Percentiles rank a stretch among this genome's conserved stretches.
Conservation (phyloP, 2,888 invertebrate genomes). For the Anorthoa munda region DNA sequence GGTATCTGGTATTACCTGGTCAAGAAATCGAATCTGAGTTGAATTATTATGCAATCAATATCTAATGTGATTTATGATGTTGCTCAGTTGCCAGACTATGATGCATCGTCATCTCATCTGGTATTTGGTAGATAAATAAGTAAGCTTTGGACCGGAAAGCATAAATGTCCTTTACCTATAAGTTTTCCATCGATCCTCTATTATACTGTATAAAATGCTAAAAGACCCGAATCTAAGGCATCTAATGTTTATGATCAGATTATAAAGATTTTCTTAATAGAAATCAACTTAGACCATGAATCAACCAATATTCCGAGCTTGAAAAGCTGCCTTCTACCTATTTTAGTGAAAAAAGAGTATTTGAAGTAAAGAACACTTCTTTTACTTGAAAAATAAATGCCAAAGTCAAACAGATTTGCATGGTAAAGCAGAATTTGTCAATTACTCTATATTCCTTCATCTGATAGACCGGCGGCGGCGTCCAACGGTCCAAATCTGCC, state of each 20-base stretch:
- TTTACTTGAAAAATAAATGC: too few species aligned
- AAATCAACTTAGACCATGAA: not conserved
- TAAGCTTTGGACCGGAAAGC: not conserved
- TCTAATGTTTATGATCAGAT: not conserved
- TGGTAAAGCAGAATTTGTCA: too few species aligned
- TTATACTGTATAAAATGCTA: too few species aligned
- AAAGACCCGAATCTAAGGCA: too few species aligned
- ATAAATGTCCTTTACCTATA: too few species aligned
- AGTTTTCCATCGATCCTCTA: too few species aligned
- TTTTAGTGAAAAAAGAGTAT: not conserved
- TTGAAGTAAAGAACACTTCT: too few species aligned
- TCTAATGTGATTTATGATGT: not conserved
- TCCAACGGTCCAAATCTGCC: too few species aligned
- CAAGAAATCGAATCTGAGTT: not conserved
- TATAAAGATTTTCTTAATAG: not conserved
- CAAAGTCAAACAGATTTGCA: too few species aligned
- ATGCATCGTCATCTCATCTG: not conserved
- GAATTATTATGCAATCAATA: conserved; percentile 3
- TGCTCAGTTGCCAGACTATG: not conserved
- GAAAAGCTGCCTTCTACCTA: not conserved
- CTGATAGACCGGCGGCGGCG: too few species aligned
- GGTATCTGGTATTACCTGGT: not conserved
- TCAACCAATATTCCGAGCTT: not conserved
- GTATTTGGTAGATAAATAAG: not conserved
- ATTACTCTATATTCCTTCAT: too few species aligned